Percentiles rank a stretch among this genome's conserved stretches.
These are phyloP conservation scores for Mirounga angustirostris DNA, from an alignment of 2,113 vertebrate genomes.

Conservation along the genomic window DNA sequence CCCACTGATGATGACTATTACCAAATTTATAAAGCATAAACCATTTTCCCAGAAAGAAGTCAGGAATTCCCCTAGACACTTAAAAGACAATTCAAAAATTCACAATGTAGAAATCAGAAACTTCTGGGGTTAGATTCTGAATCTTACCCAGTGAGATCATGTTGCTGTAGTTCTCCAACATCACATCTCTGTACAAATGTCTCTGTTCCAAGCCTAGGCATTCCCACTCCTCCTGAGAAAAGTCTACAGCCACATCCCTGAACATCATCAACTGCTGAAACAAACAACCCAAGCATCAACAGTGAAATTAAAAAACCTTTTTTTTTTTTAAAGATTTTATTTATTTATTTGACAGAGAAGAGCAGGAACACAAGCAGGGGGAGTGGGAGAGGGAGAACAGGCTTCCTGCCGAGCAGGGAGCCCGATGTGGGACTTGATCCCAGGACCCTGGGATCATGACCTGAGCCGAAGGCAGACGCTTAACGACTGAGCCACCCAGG, in stretches of 20 bases:
- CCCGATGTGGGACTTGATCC: too few relatives aligned
- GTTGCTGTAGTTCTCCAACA: slow-evolving; percentile 56
- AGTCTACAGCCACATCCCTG: slow-evolving; percentile 22
- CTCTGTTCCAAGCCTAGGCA: not conserved
- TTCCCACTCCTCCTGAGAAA: slow-evolving; percentile 58
- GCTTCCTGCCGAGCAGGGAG: too few relatives aligned
- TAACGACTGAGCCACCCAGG: too few relatives aligned
- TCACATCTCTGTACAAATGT: slow-evolving; percentile 27
- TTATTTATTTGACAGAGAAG: too few relatives aligned
- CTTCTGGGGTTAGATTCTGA: not conserved
- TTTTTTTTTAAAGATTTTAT: too few relatives aligned
- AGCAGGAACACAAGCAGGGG: too few relatives aligned
- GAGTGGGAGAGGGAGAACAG: too few relatives aligned
- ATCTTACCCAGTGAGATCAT: slow-evolving; percentile 47
- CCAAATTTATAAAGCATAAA: not conserved
- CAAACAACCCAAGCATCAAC: not conserved
- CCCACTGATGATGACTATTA: not conserved
- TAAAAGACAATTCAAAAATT: not conserved
- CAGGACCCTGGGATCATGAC: too few relatives aligned
- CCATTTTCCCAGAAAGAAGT: not conserved
- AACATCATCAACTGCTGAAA: slow-evolving; percentile 24
- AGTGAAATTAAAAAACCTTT: not conserved
- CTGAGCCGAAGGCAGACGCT: too few relatives aligned
- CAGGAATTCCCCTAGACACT: not conserved
- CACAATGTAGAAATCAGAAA: not conserved